Evolutionary conservation across 2,888 invertebrate genomes (phyloP), one percentile per base, ranked within the genome.

Genomic region (Amblyjoppa proteus): DNA sequence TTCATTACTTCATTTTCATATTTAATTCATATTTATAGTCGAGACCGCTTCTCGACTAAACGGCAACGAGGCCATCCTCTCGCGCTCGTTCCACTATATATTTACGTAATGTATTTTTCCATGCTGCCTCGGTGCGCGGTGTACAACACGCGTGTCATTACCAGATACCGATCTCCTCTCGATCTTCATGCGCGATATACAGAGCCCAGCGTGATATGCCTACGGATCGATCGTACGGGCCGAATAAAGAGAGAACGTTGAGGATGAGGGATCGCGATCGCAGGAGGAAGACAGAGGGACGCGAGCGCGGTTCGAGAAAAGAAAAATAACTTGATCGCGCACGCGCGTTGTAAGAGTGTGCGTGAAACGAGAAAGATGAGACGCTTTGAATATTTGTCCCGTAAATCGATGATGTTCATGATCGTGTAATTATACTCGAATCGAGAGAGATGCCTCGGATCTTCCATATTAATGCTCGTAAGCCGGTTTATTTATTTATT

Each of bases 361-460:
- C 31, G 16, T 31, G 31, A 70, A 41, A 34, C 76, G 79, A 79
- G 83, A 85, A 83, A 83, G 83, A 87, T 83, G 85, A 77, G 85
- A 82, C 79, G 82, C 85, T 87, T 83, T 83, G 75, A 87, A 85
- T 81, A 87, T 85, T 85, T 87, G 81, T 87, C 85, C 75, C 85
- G 87, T 87, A 87, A 83, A 85, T 87, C 83, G 85, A 85, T 85
- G 53, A 79, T 83, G 85, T 85, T 87, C 85, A 76, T 83, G 83
- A 83, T 83, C 85, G 85, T 85, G 87, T 87, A 87, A 87, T 87
- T 87, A 85, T 71, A 81, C 85, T 81, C 83, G 85, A 85, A 87
- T 83, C 66, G 78, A 81, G 77, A 82, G 75, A 83, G 66, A 80
- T 76, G 25, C 68, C 53, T 58, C 66, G 34, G 45, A 56, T 58